phyloP scores from a whole-genome alignment of 2,113 vertebrate species.

The Ceyx melanurus region DNA sequence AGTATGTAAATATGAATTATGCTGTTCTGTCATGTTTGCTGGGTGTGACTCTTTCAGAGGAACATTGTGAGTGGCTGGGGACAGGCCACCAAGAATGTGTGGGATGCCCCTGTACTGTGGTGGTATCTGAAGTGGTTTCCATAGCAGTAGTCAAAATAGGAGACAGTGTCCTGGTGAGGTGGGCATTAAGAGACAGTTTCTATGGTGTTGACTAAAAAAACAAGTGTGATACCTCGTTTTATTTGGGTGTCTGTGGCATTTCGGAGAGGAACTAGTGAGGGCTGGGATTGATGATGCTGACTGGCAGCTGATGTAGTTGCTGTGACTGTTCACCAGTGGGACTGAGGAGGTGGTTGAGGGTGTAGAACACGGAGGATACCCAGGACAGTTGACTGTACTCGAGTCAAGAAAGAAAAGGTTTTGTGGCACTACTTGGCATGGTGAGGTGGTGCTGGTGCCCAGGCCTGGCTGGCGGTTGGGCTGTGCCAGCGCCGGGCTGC shows the following conservation, averaged over 20 bases:
- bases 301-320: rapidly evolving
- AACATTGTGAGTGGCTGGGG: background rate
- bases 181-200: background rate
- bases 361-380: background rate
- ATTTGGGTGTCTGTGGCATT: background rate
- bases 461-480: rapidly evolving
- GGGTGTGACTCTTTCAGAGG: background rate
- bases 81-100: background rate
- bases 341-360: background rate
- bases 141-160: constrained; percentile 40
- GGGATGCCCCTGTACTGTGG: background rate
- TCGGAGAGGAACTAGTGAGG: background rate
- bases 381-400: background rate
- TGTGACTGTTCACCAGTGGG: background rate
- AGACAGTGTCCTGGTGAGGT: background rate
- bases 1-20: background rate
- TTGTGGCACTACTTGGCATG: rapidly evolving
- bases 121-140: constrained; percentile 1
- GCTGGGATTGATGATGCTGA: background rate
- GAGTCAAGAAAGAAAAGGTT: too few species aligned
- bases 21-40: background rate
- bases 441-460: background rate
- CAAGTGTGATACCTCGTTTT: background rate
- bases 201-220: constrained; percentile 4
- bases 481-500: too few species aligned